Evolutionary conservation across 2,113 vertebrate genomes (phyloP).

Genomic region (Eretmochelys imbricata): DNA sequence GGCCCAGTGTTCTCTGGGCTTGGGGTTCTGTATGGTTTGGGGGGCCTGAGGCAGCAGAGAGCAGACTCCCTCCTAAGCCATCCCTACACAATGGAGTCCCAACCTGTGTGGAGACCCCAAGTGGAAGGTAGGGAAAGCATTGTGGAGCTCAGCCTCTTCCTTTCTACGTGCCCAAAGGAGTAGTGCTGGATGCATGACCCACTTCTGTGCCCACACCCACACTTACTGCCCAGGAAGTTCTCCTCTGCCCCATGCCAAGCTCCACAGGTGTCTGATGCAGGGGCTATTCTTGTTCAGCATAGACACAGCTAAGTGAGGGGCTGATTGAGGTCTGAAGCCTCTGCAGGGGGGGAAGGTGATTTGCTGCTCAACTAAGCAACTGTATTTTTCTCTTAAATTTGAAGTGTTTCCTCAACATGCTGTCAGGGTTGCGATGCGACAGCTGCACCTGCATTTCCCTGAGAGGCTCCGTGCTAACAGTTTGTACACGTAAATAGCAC

Average conservation of each 20-base stretch:
- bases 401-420: conserved; percentile 14
- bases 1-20: too few species aligned
- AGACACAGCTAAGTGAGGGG: neutral
- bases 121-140: too few species aligned
- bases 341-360: neutral
- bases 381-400: neutral
- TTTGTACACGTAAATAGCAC: neutral
- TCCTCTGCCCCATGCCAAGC: neutral
- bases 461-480: neutral
- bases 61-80: neutral
- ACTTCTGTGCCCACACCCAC: neutral
- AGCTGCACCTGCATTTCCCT: neutral
- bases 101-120: too few species aligned
- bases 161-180: neutral
- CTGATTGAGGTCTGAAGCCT: neutral
- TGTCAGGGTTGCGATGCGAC: neutral
- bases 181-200: neutral
- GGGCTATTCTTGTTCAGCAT: neutral
- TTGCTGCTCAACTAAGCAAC: neutral
- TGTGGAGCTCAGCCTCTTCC: too few species aligned
- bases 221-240: accelerated
- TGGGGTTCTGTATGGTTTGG: too few species aligned
- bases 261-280: neutral
- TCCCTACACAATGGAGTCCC: too few species aligned
- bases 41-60: neutral